These are phyloP conservation scores for Rhaphigaster nebulosa DNA, from an alignment of 2,888 invertebrate genomes.

Conservation along the genomic window DNA sequence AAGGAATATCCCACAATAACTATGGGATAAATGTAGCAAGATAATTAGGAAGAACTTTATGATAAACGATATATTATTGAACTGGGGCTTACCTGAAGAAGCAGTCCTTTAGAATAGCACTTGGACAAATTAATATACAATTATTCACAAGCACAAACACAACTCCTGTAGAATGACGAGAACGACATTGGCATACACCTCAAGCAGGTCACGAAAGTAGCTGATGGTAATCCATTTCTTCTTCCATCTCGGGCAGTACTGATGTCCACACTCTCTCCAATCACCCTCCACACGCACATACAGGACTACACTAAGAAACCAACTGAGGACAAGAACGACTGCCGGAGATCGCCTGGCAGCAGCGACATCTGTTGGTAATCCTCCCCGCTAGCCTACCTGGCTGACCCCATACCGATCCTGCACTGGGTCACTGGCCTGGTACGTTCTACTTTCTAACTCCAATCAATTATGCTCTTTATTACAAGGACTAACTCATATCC, in stretches of 20 bases:
- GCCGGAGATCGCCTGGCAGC: neutral
- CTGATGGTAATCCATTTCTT: neutral
- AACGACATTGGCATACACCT: neutral
- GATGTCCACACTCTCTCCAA: neutral
- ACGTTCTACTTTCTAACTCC: conserved; percentile 1
- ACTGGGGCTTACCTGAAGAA: neutral
- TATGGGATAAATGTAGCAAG: too few relatives aligned
- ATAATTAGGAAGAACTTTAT: too few relatives aligned
- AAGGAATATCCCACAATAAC: neutral
- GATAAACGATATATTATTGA: neutral
- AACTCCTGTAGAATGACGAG: neutral
- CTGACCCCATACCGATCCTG: neutral
- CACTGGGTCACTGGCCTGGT: neutral
- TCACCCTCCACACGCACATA: neutral
- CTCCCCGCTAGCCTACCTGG: neutral
- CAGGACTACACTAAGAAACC: neutral
- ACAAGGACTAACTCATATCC: neutral
- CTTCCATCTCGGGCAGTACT: neutral
- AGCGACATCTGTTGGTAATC: conserved; percentile 29
- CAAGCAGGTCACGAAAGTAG: neutral
- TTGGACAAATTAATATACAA: neutral
- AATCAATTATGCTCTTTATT: neutral
- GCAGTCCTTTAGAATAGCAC: neutral
- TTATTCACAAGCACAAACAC: neutral
- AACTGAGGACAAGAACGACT: neutral